Conservation (phyloP, 64 coral and sea anemone species). For the Montipora capricornis region DNA sequence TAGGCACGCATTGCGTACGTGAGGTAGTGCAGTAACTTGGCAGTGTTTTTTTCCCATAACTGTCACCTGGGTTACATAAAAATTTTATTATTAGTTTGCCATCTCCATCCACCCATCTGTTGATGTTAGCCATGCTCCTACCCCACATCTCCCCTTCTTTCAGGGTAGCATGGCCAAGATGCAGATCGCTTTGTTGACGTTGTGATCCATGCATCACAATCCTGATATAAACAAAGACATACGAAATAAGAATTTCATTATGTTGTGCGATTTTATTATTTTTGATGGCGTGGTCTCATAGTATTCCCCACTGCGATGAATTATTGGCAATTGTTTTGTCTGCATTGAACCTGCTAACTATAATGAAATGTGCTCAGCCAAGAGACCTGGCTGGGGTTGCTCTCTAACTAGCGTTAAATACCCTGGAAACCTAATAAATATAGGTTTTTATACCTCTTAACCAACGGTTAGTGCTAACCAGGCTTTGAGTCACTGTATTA, state of each 20-base stretch:
- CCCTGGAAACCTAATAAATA: no score
- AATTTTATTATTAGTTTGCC: not conserved
- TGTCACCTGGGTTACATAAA: not conserved
- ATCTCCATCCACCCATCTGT: not conserved
- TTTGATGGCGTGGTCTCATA: not conserved
- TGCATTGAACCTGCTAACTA: not conserved
- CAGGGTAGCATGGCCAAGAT: no score
- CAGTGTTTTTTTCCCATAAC: no score
- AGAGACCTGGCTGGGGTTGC: no score
- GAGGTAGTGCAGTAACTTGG: no score
- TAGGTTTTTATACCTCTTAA: no score
- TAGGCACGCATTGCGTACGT: no score
- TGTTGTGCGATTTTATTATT: not conserved
- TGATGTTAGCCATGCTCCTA: not conserved
- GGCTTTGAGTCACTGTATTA: not conserved
- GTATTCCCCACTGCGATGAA: not conserved
- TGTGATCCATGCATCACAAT: not conserved
- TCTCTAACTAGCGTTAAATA: no score
- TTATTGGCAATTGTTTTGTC: not conserved
- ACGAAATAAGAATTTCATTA: not conserved
- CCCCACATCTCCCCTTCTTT: no score
- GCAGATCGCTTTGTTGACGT: not conserved
- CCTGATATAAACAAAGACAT: not conserved
- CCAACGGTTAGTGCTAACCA: no score
- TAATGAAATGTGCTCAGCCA: not conserved